A percentile compares a stretch with the other conserved stretches of the same genome.
Conservation (phyloP, 2,113 vertebrate species). For the Zapornia atra region DNA sequence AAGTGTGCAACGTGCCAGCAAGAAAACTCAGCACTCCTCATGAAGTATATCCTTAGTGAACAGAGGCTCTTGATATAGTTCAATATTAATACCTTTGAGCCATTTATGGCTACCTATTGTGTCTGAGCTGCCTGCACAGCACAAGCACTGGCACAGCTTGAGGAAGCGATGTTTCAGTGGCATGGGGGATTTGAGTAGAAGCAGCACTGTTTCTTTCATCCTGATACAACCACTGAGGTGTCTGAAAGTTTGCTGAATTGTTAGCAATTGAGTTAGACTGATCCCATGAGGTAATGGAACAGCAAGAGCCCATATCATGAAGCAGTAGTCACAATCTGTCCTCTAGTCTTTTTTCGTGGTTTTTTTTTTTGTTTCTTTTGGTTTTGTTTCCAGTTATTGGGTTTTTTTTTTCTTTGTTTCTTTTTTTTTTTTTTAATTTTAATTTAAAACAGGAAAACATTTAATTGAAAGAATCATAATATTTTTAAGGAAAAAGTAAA, state of each 20-base stretch:
- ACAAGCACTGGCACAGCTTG: neutral
- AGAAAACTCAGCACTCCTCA: neutral
- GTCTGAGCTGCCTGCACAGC: neutral
- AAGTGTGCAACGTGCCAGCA: neutral
- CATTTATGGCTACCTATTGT: neutral
- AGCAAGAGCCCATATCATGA: neutral
- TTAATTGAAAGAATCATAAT: fast-evolving
- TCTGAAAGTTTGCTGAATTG: neutral
- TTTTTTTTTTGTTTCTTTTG: too few species aligned
- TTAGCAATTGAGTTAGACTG: neutral
- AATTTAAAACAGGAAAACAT: neutral
- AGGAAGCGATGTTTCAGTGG: neutral
- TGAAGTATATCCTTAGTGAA: neutral
- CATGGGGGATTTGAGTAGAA: neutral
- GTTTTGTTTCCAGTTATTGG: too few species aligned
- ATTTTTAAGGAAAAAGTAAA: neutral
- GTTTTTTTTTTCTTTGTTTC: too few species aligned
- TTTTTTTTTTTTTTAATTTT: too few species aligned
- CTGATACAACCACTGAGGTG: neutral
- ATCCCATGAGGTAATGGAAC: neutral
- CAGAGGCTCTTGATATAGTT: neutral
- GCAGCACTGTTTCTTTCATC: neutral
- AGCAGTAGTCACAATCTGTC: neutral
- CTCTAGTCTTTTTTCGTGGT: too few species aligned
- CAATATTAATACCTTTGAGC: neutral